Evolutionary conservation across 2,888 invertebrate species (phyloP).

Genomic region (Phymatocera aterrima): DNA sequence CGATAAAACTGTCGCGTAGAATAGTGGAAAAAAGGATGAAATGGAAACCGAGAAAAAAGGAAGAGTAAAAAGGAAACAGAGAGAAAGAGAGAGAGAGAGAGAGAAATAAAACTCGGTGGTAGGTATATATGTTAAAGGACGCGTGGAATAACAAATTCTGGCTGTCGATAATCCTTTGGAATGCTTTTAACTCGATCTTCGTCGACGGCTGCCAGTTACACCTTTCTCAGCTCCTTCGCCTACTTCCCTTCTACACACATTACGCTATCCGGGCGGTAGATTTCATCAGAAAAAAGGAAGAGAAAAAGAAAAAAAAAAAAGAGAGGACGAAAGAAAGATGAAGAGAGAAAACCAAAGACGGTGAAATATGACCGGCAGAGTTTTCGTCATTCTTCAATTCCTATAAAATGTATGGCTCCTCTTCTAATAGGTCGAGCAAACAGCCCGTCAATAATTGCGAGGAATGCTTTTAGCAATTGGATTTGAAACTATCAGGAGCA

Average conservation of each 20-base stretch:
- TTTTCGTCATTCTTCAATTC: too few relatives aligned
- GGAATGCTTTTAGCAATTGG: slow-evolving; percentile 45
- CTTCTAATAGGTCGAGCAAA: too few relatives aligned
- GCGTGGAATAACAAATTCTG: slow-evolving; percentile 39
- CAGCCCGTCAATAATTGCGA: slow-evolving; percentile 33
- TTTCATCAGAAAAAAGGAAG: too few relatives aligned
- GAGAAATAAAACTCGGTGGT: not conserved
- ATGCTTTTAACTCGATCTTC: slow-evolving; percentile 56
- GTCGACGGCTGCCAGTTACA: slow-evolving; percentile 54
- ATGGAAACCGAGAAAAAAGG: not conserved
- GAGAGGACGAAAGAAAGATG: too few relatives aligned
- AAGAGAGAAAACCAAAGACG: too few relatives aligned
- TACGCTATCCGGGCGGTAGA: not conserved
- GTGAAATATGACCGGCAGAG: too few relatives aligned
- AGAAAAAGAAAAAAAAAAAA: too few relatives aligned
- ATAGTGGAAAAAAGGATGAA: slow-evolving; percentile 11
- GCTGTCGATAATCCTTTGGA: slow-evolving; percentile 57
- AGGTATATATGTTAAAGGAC: not conserved
- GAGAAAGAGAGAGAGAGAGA: too few relatives aligned
- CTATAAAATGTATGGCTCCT: too few relatives aligned
- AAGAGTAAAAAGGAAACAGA: not conserved
- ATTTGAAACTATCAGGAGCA: too few relatives aligned
- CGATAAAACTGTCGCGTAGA: slow-evolving; percentile 15
- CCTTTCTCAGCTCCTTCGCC: slow-evolving; percentile 54
- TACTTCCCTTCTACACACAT: not conserved